A percentile compares a stretch with the other conserved stretches of the same genome.
Evolutionary conservation across 2,113 vertebrate species (phyloP).

Genomic region (Synchiropus splendidus): DNA sequence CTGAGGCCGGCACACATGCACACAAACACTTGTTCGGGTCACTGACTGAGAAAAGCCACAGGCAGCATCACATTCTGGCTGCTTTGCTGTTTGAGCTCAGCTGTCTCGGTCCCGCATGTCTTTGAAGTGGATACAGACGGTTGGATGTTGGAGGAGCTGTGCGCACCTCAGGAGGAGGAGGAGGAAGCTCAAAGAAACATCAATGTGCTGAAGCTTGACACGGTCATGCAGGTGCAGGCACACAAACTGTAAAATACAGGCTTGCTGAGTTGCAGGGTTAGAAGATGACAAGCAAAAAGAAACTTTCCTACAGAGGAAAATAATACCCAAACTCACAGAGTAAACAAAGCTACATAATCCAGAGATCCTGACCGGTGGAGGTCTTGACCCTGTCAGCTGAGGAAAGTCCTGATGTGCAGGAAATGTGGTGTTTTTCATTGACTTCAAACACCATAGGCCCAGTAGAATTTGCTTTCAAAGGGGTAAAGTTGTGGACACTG

Average conservation of each 20-base stretch:
- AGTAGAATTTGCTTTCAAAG: constrained; percentile 13
- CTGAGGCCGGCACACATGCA: not conserved
- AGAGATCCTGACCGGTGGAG: constrained; percentile 10
- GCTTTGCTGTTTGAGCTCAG: constrained; percentile 34
- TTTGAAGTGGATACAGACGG: constrained; percentile 49
- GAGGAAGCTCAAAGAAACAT: constrained; percentile 37
- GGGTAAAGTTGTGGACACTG: constrained; percentile 12
- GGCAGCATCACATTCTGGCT: constrained; percentile 22
- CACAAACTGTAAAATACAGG: constrained; percentile 11
- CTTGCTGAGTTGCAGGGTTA: constrained; percentile 10
- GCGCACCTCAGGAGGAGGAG: constrained; percentile 22
- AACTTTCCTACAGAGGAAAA: constrained; percentile 11
- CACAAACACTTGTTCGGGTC: constrained; percentile 18
- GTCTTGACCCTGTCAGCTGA: constrained; percentile 37
- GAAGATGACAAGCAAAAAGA: not conserved
- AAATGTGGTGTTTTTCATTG: constrained; percentile 19
- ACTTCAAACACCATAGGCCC: constrained; percentile 20
- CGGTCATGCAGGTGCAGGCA: constrained; percentile 11
- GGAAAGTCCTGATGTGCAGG: constrained; percentile 17
- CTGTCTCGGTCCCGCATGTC: constrained; percentile 4
- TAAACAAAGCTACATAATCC: constrained; percentile 42
- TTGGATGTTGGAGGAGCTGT: constrained; percentile 27
- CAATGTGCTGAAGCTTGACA: constrained; percentile 29
- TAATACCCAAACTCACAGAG: constrained; percentile 17
- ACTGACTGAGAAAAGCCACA: constrained; percentile 28